Conservation (phyloP, 2,113 vertebrate species). For the Rhineura floridana region DNA sequence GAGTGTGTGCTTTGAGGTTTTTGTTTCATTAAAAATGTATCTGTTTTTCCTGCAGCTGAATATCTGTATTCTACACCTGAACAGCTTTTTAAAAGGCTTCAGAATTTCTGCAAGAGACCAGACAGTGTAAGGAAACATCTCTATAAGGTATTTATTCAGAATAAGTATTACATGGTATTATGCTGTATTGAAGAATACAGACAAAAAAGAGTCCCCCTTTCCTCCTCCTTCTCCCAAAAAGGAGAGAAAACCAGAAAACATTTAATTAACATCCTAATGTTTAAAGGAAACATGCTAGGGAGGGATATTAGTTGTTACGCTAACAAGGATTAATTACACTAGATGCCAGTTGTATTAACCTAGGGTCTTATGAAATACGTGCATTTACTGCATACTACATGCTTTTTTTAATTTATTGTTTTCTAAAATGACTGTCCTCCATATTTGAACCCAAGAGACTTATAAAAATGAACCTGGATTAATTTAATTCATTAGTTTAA, state of each 20-base stretch:
- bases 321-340: constrained; percentile 89
- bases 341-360: constrained; percentile 84
- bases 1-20: constrained; percentile 99
- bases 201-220: constrained; percentile 58
- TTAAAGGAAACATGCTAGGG: constrained; percentile 83
- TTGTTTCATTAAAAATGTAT: constrained; percentile 99
- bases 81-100: constrained; percentile 92
- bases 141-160: constrained; percentile 84
- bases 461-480: constrained; percentile 88
- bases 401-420: constrained; percentile 82
- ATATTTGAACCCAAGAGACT: constrained; percentile 81
- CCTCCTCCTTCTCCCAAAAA: constrained; percentile 14
- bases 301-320: constrained; percentile 83
- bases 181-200: constrained; percentile 73
- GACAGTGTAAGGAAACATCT: constrained; percentile 84
- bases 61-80: constrained; percentile 97
- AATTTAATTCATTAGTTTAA: constrained; percentile 87
- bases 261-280: constrained; percentile 87
- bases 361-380: constrained; percentile 83
- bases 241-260: constrained; percentile 54
- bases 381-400: constrained; percentile 80
- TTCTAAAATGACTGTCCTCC: constrained; percentile 85
- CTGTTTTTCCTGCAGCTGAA: constrained; percentile 92
- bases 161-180: constrained; percentile 71
- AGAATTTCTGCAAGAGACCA: constrained; percentile 89